phyloP scores from a whole-genome alignment of 2,888 invertebrate genomes.

The Epicampocera succincta region DNA sequence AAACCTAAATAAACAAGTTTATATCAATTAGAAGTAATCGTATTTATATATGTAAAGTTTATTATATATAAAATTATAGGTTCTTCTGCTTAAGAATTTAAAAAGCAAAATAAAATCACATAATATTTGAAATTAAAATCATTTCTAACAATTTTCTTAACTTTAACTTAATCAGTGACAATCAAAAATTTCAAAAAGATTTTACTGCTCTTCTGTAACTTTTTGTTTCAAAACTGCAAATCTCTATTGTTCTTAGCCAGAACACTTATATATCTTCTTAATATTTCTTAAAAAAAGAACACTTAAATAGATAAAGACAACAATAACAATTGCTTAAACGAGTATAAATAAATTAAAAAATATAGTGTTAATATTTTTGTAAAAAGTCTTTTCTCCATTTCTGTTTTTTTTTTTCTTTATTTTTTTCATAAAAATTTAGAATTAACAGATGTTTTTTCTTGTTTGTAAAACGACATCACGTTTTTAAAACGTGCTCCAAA shows the following conservation, averaged over 20 bases:
- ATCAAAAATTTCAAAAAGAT: slow-evolving; percentile 1
- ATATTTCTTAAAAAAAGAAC: slow-evolving; percentile 19
- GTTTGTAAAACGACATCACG: slow-evolving; percentile 9
- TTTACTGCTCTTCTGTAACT: too few relatives aligned
- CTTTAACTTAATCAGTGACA: slow-evolving; percentile 13
- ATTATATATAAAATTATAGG: slow-evolving; percentile 24
- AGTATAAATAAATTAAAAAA: slow-evolving; percentile 53
- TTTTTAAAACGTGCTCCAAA: slow-evolving; percentile 18
- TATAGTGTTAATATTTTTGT: slow-evolving; percentile 20
- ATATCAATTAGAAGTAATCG: neutral
- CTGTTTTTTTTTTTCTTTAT: slow-evolving; percentile 36
- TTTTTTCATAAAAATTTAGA: slow-evolving; percentile 34
- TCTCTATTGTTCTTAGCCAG: neutral
- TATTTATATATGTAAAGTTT: neutral
- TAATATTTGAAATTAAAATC: slow-evolving; percentile 2
- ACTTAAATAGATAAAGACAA: slow-evolving; percentile 48
- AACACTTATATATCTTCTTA: slow-evolving; percentile 8
- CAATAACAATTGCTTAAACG: slow-evolving; percentile 62
- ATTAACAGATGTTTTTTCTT: slow-evolving; percentile 52
- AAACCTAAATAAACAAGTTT: slow-evolving; percentile 28
- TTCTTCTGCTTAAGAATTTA: slow-evolving; percentile 24
- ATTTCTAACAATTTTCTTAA: neutral
- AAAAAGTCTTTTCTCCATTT: slow-evolving; percentile 66
- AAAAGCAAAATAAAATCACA: slow-evolving; percentile 47
- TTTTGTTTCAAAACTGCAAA: neutral